Percentiles rank a stretch among this genome's conserved stretches.
phyloP scores from a whole-genome alignment of 2,113 vertebrate species.

The Callochromis pleurospilus region DNA sequence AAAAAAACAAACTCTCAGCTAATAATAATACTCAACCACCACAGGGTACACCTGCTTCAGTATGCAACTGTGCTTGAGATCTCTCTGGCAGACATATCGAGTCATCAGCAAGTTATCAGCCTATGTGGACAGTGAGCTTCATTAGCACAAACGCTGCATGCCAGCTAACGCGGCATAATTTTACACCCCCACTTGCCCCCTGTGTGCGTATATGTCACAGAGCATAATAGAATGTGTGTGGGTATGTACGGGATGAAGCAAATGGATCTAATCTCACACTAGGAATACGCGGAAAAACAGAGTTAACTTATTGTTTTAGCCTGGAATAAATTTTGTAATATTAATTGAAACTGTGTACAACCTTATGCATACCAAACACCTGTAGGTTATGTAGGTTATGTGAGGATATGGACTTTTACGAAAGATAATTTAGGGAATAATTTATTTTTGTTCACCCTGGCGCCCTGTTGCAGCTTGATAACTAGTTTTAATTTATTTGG shows the following conservation, averaged over 20 bases:
- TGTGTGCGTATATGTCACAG: background rate
- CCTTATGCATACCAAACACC: background rate
- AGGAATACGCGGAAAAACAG: background rate
- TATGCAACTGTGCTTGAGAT: constrained; percentile 41
- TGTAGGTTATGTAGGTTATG: background rate
- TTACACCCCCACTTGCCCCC: constrained; percentile 49
- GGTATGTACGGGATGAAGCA: background rate
- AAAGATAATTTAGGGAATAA: background rate
- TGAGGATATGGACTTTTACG: background rate
- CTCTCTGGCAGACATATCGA: constrained; percentile 52
- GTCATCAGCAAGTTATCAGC: constrained; percentile 64
- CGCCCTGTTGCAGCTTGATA: background rate
- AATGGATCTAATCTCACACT: background rate
- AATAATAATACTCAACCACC: constrained; percentile 11
- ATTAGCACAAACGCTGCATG: constrained; percentile 58
- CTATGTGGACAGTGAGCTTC: constrained; percentile 64
- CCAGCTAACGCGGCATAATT: constrained; percentile 66
- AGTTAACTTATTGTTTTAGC: background rate
- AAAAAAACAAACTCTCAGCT: background rate
- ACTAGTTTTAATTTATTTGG: background rate
- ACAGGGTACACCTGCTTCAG: constrained; percentile 38
- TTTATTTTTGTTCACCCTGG: background rate
- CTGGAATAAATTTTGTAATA: background rate
- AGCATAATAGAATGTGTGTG: constrained; percentile 15
- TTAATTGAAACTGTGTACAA: background rate